These are phyloP conservation scores for Rhinoderma darwinii DNA, from an alignment of 2,113 vertebrate genomes.

Conservation along the genomic window DNA sequence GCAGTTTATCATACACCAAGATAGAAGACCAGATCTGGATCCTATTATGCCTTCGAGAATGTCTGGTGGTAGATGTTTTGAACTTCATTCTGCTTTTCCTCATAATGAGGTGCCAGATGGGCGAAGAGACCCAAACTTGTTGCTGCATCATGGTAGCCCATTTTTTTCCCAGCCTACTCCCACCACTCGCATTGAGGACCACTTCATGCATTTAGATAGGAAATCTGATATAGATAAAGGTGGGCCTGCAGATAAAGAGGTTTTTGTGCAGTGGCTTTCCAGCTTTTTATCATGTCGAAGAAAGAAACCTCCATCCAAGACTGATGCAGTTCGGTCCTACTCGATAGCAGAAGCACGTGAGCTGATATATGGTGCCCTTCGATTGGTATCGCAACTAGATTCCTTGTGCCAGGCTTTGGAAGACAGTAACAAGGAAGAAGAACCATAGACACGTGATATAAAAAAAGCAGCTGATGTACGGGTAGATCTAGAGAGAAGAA, in stretches of 20 bases:
- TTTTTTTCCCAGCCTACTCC: not conserved
- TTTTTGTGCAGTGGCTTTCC: conserved; percentile 49
- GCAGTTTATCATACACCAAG: not conserved
- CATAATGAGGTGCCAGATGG: not conserved
- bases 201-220: not conserved
- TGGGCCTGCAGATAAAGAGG: conserved; percentile 1
- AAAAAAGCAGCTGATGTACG: conserved; percentile 59
- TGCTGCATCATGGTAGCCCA: not conserved
- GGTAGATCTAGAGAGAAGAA: conserved; percentile 2
- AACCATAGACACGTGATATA: conserved; percentile 69
- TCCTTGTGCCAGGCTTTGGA: conserved; percentile 71
- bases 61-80: not conserved
- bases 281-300: conserved; percentile 25
- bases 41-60: not conserved
- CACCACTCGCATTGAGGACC: not conserved
- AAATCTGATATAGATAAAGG: not conserved
- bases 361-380: conserved; percentile 68
- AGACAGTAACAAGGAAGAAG: conserved; percentile 67
- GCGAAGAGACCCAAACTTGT: not conserved
- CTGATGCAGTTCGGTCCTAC: not conserved
- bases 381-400: conserved; percentile 72
- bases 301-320: not conserved
- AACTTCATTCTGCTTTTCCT: not conserved
- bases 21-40: not conserved
- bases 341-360: conserved; percentile 63